phyloP scores from a whole-genome alignment of 2,888 invertebrate species.

The Cheilosia variabilis region DNA sequence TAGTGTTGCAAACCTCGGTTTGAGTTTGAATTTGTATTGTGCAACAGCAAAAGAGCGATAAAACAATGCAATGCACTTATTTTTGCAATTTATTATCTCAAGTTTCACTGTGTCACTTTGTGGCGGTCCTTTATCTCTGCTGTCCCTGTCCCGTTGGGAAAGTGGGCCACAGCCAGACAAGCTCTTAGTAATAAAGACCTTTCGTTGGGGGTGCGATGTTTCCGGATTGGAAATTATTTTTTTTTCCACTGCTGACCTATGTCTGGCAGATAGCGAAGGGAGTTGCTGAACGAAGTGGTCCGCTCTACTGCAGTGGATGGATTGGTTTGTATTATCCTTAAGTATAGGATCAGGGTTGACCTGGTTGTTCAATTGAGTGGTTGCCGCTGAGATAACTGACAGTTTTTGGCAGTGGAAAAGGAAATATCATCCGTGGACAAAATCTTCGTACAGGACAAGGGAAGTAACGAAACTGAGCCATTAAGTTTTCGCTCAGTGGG shows the following conservation, averaged over 20 bases:
- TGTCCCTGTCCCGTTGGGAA: not conserved
- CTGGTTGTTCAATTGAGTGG: not conserved
- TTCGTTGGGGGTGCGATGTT: not conserved
- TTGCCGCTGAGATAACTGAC: not conserved
- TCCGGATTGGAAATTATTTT: not conserved
- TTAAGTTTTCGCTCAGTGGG: too few relatives aligned
- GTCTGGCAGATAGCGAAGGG: not conserved
- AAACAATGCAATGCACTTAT: slow-evolving; percentile 59
- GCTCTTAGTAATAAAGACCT: not conserved
- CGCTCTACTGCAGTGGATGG: not conserved
- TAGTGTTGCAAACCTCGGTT: slow-evolving; percentile 32
- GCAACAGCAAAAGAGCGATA: slow-evolving; percentile 51
- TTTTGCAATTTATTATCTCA: slow-evolving; percentile 57
- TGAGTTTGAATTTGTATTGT: slow-evolving; percentile 25
- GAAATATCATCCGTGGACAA: too few relatives aligned
- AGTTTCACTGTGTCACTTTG: slow-evolving; percentile 50
- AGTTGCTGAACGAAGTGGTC: not conserved
- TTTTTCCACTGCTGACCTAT: not conserved
- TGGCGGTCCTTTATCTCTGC: slow-evolving; percentile 40
- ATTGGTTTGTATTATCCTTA: not conserved
- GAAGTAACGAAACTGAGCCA: too few relatives aligned
- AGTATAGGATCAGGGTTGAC: not conserved
- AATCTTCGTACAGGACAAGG: too few relatives aligned
- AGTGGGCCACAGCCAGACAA: not conserved
- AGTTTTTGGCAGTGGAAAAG: too few relatives aligned